Conservation (phyloP, 1,140 invertebrate species). For the Drosophila ercepeae region DNA sequence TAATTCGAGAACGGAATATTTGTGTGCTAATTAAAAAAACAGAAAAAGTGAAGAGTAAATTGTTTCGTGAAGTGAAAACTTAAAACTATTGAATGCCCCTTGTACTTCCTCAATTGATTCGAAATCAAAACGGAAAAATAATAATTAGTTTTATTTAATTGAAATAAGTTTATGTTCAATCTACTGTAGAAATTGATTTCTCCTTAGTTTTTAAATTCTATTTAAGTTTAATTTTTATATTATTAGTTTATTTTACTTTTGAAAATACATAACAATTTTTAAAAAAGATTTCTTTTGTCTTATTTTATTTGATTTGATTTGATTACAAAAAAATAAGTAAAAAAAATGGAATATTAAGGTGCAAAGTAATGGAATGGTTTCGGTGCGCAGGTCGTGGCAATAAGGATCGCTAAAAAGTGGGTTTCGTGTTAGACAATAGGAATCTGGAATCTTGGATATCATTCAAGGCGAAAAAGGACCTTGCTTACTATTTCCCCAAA, state of each 20-base stretch:
- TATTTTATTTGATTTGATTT: constrained; percentile 16
- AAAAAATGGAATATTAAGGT: background rate
- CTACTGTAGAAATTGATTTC: constrained; percentile 49
- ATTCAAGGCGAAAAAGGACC: constrained; percentile 18
- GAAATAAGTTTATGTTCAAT: constrained; percentile 34
- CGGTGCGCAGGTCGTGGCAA: constrained; percentile 8
- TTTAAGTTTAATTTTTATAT: constrained; percentile 59
- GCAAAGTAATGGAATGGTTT: constrained; percentile 13
- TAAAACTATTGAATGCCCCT: constrained; percentile 48
- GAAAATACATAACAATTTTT: constrained; percentile 77
- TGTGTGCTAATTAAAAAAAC: constrained; percentile 40
- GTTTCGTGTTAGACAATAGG: constrained; percentile 41
- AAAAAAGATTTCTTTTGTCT: constrained; percentile 36
- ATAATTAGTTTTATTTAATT: constrained; percentile 51
- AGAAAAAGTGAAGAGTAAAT: constrained; percentile 28
- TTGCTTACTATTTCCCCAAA: background rate
- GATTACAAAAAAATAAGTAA: background rate
- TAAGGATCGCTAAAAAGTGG: constrained; percentile 6
- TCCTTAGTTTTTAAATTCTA: constrained; percentile 53
- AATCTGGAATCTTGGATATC: constrained; percentile 17
- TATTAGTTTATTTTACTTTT: constrained; percentile 71
- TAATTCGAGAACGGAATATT: constrained; percentile 50
- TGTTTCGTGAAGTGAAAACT: constrained; percentile 46
- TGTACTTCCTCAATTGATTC: constrained; percentile 78
- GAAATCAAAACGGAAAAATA: constrained; percentile 61